These are phyloP conservation scores for Brenthis ino DNA, from an alignment of 2,888 invertebrate species.

Conservation along the genomic window DNA sequence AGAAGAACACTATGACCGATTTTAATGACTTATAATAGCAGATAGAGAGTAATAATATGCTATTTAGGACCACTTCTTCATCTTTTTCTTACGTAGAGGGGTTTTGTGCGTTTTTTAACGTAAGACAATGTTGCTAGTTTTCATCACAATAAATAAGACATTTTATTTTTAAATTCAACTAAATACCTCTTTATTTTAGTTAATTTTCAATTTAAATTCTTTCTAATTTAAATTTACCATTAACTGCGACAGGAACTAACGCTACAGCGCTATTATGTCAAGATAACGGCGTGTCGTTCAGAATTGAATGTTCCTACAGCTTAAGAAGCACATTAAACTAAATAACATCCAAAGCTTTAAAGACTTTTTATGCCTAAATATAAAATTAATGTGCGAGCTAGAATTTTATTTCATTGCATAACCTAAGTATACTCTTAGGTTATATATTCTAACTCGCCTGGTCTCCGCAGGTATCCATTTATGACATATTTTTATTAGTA, in stretches of 20 bases:
- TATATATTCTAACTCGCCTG: too few relatives aligned
- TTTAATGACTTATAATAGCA: too few relatives aligned
- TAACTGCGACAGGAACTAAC: conserved; percentile 12
- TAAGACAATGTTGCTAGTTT: too few relatives aligned
- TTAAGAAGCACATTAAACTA: conserved; percentile 33
- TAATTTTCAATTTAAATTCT: conserved; percentile 19
- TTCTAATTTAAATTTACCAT: conserved; percentile 7
- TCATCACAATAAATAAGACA: too few relatives aligned
- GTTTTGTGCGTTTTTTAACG: too few relatives aligned
- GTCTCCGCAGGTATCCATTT: too few relatives aligned
- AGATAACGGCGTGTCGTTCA: conserved; percentile 32
- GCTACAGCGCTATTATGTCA: conserved; percentile 24
- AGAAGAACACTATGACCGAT: too few relatives aligned
- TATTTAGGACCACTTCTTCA: too few relatives aligned
- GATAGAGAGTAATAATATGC: too few relatives aligned
- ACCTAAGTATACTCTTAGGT: too few relatives aligned
- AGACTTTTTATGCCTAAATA: conserved; percentile 20
- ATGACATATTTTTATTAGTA: too few relatives aligned
- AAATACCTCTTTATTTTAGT: neutral
- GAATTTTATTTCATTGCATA: neutral
- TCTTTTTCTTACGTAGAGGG: too few relatives aligned
- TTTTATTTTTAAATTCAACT: neutral
- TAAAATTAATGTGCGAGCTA: conserved; percentile 13
- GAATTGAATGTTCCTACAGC: conserved; percentile 27
- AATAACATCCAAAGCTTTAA: conserved; percentile 33